These are phyloP conservation scores for Morone chrysops DNA, from an alignment of 2,113 vertebrate species.

Conservation along the genomic window DNA sequence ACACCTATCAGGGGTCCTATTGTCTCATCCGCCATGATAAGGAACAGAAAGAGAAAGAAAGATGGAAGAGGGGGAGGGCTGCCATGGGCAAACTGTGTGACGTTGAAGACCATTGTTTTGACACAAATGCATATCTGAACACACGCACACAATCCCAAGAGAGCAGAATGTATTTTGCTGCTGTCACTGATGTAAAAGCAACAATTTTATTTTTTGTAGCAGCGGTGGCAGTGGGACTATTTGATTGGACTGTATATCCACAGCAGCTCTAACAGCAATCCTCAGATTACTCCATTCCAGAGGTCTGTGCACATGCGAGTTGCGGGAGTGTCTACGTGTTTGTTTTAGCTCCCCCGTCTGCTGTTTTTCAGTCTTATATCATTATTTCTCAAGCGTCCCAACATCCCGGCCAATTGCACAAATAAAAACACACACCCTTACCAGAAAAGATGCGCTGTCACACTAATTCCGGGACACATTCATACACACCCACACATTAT, in stretches of 20 bases:
- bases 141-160: not conserved
- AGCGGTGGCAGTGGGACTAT: not conserved
- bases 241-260: not conserved
- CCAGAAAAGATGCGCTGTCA: constrained; percentile 59
- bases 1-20: constrained; percentile 71
- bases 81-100: not conserved
- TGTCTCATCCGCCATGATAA: constrained; percentile 65
- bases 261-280: not conserved
- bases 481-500: constrained; percentile 44
- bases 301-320: not conserved
- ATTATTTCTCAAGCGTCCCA: constrained; percentile 70
- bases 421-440: constrained; percentile 56
- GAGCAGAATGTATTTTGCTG: too few relatives aligned
- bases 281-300: not conserved
- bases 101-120: not conserved
- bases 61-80: not conserved
- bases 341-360: constrained; percentile 15
- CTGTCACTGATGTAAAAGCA: not conserved
- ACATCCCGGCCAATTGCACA: constrained; percentile 52
- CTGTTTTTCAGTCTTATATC: constrained; percentile 60
- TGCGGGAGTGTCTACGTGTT: not conserved
- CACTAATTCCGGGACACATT: constrained; percentile 55
- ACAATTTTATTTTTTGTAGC: not conserved
- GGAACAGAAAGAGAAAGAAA: constrained; percentile 21
- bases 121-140: not conserved